Evolutionary conservation across 2,797 vertebrate genomes (phyloP).

Genomic region (Esox lucius): DNA sequence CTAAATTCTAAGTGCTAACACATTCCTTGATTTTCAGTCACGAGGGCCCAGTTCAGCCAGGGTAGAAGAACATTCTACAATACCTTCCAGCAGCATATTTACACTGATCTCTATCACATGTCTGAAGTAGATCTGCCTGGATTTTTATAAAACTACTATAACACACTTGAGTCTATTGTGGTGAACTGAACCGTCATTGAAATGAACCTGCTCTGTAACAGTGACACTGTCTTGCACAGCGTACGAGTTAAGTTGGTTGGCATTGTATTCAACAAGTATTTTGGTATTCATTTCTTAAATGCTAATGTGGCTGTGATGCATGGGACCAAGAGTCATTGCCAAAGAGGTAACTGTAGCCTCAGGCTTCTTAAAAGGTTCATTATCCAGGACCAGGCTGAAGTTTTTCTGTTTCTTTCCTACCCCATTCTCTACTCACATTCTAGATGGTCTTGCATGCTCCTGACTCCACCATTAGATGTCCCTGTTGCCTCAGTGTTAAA

Average conservation of each 20-base stretch:
- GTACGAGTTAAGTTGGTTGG: neutral
- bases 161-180: neutral
- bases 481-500: constrained; percentile 61
- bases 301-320: neutral
- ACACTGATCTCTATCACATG: constrained; percentile 7
- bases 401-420: neutral
- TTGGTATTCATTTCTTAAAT: neutral
- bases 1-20: constrained; percentile 43
- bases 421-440: neutral
- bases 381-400: neutral
- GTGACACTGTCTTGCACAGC: neutral
- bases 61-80: constrained; percentile 19
- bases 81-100: constrained; percentile 8
- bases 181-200: neutral
- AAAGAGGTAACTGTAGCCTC: neutral
- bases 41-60: constrained; percentile 9
- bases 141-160: neutral
- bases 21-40: constrained; percentile 30
- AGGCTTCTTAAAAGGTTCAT: neutral
- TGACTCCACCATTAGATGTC: constrained; percentile 67
- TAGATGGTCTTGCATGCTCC: neutral
- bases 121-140: neutral
- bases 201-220: neutral
- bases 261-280: neutral
- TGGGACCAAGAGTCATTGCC: neutral